Percentiles rank a stretch among this genome's conserved stretches.
phyloP scores from a whole-genome alignment of 2,113 vertebrate genomes.

The Notarius quadriscutis region DNA sequence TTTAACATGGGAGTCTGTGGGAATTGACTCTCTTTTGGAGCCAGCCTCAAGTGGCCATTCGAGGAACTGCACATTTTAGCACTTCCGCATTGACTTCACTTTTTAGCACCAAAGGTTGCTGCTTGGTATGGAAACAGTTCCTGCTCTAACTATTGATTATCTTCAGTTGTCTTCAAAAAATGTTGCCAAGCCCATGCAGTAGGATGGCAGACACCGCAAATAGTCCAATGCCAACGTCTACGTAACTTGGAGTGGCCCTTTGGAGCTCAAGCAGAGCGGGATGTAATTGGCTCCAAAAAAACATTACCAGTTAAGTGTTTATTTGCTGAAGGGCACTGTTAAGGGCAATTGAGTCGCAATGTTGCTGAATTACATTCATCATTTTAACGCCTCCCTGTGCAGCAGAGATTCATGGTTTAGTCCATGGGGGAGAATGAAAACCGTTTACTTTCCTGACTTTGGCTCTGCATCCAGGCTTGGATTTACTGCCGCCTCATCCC shows the following conservation, averaged over 20 bases:
- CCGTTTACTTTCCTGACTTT: slow-evolving; percentile 53
- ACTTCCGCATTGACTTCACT: too few species aligned
- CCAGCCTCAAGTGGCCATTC: too few species aligned
- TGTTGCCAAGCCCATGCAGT: not conserved
- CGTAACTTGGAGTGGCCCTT: not conserved
- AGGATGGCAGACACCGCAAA: not conserved
- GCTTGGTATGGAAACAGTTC: too few species aligned
- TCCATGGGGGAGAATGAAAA: slow-evolving; percentile 54
- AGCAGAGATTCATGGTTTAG: slow-evolving; percentile 54
- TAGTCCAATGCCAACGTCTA: not conserved
- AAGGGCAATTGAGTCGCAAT: not conserved
- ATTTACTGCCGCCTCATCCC: slow-evolving; percentile 61
- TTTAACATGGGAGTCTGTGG: too few species aligned
- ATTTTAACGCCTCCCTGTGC: not conserved
- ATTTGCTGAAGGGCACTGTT: not conserved
- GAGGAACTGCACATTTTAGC: too few species aligned
- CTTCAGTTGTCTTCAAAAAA: not conserved
- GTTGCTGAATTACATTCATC: not conserved
- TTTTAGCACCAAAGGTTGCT: too few species aligned
- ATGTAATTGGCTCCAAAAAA: not conserved
- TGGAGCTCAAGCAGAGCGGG: not conserved
- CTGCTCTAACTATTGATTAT: not conserved
- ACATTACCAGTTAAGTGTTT: not conserved
- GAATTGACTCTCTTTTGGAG: too few species aligned
- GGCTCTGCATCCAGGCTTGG: slow-evolving; percentile 46